phyloP scores from a whole-genome alignment of 2,888 invertebrate species.

The Eupithecia inturbata region DNA sequence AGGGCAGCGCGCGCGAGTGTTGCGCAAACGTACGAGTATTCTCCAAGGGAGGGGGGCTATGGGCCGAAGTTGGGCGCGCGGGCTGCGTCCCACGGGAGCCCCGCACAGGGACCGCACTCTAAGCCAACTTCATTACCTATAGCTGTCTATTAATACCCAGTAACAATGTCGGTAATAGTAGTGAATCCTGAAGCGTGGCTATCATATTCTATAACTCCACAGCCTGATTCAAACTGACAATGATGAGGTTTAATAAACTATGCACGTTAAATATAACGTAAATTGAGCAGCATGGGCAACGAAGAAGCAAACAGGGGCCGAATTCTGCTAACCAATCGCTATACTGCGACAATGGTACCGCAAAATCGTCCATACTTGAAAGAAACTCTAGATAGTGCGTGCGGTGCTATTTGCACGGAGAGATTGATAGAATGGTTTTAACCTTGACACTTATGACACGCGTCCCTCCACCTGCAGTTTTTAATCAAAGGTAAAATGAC shows the following conservation, averaged over 20 bases:
- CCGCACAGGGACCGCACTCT: conserved; percentile 73
- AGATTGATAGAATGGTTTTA: no score
- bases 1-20: conserved; percentile 80
- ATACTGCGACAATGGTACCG: no score
- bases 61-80: conserved; percentile 84
- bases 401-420: no score
- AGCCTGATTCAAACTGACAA: no score
- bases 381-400: no score
- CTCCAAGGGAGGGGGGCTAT: conserved; percentile 77
- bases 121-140: conserved; percentile 31
- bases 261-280: neutral
- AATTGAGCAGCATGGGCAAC: neutral
- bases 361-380: no score
- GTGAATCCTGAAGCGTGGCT: neutral
- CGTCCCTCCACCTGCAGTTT: no score
- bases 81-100: conserved; percentile 76
- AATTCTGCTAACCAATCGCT: no score
- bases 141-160: neutral
- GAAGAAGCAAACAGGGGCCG: neutral
- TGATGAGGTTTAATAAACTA: no score
- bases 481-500: no score
- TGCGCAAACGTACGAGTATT: conserved; percentile 79
- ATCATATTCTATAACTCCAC: neutral
- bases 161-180: neutral
- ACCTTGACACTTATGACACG: no score